Conservation (phyloP, 2,797 vertebrate species). For the Furcifer pardalis region DNA sequence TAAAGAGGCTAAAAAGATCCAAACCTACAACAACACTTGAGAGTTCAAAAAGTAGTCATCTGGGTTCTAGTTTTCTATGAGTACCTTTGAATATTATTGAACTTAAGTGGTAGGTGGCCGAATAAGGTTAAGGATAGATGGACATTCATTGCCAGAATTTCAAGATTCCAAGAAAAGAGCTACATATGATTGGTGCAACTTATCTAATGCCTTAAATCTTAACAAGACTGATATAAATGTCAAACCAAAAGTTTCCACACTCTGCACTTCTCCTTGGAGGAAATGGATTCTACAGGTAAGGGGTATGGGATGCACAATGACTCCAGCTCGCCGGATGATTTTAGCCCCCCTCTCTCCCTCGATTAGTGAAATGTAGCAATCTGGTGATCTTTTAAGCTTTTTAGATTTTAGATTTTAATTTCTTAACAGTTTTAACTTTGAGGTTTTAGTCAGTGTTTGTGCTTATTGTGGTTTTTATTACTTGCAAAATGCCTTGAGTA, state of each 20-base stretch:
- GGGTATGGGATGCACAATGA: too few relatives aligned
- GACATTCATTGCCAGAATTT: background rate
- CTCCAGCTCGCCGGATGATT: too few relatives aligned
- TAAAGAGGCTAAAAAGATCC: slow-evolving; percentile 42
- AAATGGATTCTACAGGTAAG: slow-evolving; percentile 31
- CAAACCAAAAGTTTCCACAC: background rate
- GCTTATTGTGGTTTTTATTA: too few relatives aligned
- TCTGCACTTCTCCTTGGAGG: background rate
- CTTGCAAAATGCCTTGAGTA: too few relatives aligned
- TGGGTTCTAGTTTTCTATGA: background rate
- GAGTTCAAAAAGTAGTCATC: slow-evolving; percentile 1
- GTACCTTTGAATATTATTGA: background rate
- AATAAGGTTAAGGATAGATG: slow-evolving; percentile 14
- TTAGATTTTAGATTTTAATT: too few relatives aligned
- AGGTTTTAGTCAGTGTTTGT: too few relatives aligned
- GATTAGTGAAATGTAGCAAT: too few relatives aligned
- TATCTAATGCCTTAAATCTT: slow-evolving; percentile 17
- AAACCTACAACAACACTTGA: slow-evolving; percentile 31
- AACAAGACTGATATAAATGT: background rate
- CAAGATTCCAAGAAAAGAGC: slow-evolving; percentile 2
- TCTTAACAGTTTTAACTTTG: too few relatives aligned
- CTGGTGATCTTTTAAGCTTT: too few relatives aligned
- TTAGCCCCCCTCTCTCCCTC: too few relatives aligned
- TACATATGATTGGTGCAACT: background rate
- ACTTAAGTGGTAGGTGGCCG: slow-evolving; percentile 24